Percentiles rank a stretch among this genome's conserved stretches.
Conservation (phyloP, 2,888 invertebrate genomes). For the Sesia apiformis region DNA sequence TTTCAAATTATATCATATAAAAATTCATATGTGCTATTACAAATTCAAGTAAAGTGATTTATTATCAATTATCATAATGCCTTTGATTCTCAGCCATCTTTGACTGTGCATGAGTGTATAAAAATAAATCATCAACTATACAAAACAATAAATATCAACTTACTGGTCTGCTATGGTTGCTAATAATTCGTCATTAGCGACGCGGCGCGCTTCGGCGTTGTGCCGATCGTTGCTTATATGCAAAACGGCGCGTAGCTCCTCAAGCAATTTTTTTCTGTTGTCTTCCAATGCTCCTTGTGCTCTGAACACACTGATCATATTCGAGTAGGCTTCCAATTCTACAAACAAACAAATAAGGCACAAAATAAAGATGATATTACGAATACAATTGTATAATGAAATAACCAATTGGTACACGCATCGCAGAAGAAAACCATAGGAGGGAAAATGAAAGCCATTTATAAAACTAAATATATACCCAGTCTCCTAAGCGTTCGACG, state of each 20-base stretch:
- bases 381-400: background rate
- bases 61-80: slow-evolving; percentile 1
- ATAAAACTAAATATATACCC: slow-evolving; percentile 78
- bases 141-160: slow-evolving; percentile 48
- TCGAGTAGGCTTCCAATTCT: slow-evolving; percentile 95
- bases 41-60: too few species aligned
- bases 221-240: slow-evolving; percentile 94
- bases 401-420: background rate
- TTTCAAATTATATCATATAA: too few species aligned
- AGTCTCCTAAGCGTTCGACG: slow-evolving; percentile 89
- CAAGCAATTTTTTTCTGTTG: slow-evolving; percentile 87
- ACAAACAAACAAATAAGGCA: slow-evolving; percentile 43
- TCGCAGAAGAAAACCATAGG: slow-evolving; percentile 48
- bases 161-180: slow-evolving; percentile 93
- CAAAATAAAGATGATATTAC: slow-evolving; percentile 15
- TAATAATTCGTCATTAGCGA: slow-evolving; percentile 92
- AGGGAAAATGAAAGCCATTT: slow-evolving; percentile 72
- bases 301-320: slow-evolving; percentile 91
- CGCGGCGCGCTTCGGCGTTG: slow-evolving; percentile 92
- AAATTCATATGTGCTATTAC: too few species aligned
- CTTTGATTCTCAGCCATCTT: slow-evolving; percentile 56
- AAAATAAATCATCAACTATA: slow-evolving; percentile 49
- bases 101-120: slow-evolving; percentile 46
- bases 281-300: slow-evolving; percentile 92
- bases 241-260: slow-evolving; percentile 85